A percentile compares a stretch with the other conserved stretches of the same genome.
Evolutionary conservation across 1,140 invertebrate genomes (phyloP).

Genomic region (Oryctes rhinoceros): DNA sequence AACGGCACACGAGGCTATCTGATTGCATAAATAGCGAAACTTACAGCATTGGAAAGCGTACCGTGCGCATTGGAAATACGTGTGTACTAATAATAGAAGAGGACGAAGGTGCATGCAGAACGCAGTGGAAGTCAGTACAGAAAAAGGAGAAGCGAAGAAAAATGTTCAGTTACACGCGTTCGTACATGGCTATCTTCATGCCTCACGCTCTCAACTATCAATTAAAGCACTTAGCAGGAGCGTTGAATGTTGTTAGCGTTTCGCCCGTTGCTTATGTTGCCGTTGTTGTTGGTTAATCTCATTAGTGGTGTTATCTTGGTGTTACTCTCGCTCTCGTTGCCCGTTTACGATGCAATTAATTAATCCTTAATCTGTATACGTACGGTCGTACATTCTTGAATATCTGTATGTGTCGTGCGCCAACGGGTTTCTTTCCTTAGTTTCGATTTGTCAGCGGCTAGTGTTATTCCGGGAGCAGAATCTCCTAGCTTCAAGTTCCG

Average conservation of each 20-base stretch:
- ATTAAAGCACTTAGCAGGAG: slow-evolving; percentile 23
- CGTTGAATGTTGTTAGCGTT: slow-evolving; percentile 7
- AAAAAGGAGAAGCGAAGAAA: slow-evolving; percentile 17
- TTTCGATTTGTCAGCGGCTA: slow-evolving; percentile 4
- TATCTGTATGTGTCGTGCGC: neutral
- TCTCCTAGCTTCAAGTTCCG: neutral
- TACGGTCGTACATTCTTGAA: neutral
- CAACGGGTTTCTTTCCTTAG: neutral
- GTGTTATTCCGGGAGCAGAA: neutral
- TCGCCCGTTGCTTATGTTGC: neutral
- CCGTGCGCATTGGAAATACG: neutral
- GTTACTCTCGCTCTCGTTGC: slow-evolving; percentile 27
- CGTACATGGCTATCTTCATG: slow-evolving; percentile 24
- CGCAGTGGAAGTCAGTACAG: neutral
- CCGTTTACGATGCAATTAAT: slow-evolving; percentile 27
- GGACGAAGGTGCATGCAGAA: neutral
- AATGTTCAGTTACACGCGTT: slow-evolving; percentile 24
- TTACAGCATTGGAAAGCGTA: neutral
- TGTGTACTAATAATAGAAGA: neutral
- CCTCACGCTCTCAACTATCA: slow-evolving; percentile 29
- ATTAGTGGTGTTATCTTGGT: slow-evolving; percentile 31
- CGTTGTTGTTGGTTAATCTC: slow-evolving; percentile 22
- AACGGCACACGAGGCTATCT: neutral
- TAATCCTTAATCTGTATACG: slow-evolving; percentile 31
- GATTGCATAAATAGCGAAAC: neutral